Percentiles rank a stretch among this genome's conserved stretches.
These are phyloP conservation scores for Sialia sialis DNA, from an alignment of 2,113 vertebrate genomes.

Conservation along the genomic window DNA sequence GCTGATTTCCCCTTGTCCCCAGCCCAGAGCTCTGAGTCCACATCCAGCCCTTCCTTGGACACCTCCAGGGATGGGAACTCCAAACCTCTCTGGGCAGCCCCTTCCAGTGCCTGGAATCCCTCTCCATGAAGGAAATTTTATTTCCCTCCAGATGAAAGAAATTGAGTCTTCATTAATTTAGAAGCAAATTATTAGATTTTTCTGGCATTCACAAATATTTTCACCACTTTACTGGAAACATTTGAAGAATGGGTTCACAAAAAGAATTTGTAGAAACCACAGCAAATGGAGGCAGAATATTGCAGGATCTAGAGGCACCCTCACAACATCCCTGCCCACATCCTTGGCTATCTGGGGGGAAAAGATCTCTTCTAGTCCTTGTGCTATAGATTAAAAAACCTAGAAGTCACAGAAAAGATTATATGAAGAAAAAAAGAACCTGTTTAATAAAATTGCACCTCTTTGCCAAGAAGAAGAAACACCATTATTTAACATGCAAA, in stretches of 20 bases:
- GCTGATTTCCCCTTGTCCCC: no score
- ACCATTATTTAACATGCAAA: neutral
- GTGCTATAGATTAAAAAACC: neutral
- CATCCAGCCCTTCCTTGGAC: neutral
- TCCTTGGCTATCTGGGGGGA: fast-evolving
- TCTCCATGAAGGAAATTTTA: neutral
- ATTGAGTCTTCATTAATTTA: neutral
- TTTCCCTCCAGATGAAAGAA: neutral
- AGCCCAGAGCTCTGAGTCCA: neutral
- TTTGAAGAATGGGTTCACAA: neutral
- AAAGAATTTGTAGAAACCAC: neutral
- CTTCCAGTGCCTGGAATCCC: neutral
- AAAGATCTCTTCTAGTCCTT: neutral
- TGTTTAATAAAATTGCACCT: neutral
- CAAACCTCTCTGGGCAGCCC: neutral
- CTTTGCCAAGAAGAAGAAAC: neutral
- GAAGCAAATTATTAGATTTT: neutral
- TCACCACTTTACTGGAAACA: neutral
- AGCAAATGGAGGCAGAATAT: neutral
- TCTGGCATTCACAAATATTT: neutral
- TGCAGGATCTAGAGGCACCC: neutral
- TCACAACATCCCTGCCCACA: neutral
- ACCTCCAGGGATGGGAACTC: neutral
- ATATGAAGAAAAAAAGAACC: neutral
- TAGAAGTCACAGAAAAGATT: neutral